phyloP scores from a whole-genome alignment of 2,888 invertebrate genomes.

The Herminia tarsipennalis region DNA sequence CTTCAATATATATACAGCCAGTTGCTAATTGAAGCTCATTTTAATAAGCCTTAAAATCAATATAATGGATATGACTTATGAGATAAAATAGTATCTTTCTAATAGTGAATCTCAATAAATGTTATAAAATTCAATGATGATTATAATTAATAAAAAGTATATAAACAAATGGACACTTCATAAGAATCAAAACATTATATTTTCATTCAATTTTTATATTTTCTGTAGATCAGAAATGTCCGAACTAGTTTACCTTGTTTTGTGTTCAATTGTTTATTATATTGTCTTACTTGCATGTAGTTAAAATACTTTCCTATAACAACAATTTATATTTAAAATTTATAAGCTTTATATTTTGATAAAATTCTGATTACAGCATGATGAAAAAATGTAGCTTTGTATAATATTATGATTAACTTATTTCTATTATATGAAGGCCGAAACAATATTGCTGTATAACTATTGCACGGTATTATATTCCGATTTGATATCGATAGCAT shows the following conservation, averaged over 20 bases:
- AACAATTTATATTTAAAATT: slow-evolving; percentile 23
- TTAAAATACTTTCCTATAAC: slow-evolving; percentile 23
- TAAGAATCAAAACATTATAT: no score
- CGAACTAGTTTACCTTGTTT: no score
- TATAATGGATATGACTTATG: no score
- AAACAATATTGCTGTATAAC: slow-evolving; percentile 53
- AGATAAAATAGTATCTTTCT: no score
- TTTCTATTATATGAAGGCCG: slow-evolving; percentile 42
- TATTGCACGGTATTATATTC: slow-evolving; percentile 61
- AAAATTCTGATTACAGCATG: slow-evolving; percentile 56
- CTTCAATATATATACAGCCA: neutral
- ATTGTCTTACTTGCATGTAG: slow-evolving; percentile 32
- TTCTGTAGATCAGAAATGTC: no score
- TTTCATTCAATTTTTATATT: no score
- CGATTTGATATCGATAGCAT: slow-evolving; percentile 61
- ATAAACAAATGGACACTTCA: no score
- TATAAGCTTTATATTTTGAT: slow-evolving; percentile 51
- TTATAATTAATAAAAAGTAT: no score
- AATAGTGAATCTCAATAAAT: no score
- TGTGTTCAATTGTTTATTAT: slow-evolving; percentile 23
- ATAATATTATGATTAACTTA: slow-evolving; percentile 41
- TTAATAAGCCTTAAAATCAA: neutral
- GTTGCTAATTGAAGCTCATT: neutral
- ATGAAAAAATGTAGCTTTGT: slow-evolving; percentile 51
- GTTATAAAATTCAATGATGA: no score